These are phyloP conservation scores for Caenorhabditis sp. DNA, from an alignment of 2,888 invertebrate genomes.

Conservation along the genomic window DNA sequence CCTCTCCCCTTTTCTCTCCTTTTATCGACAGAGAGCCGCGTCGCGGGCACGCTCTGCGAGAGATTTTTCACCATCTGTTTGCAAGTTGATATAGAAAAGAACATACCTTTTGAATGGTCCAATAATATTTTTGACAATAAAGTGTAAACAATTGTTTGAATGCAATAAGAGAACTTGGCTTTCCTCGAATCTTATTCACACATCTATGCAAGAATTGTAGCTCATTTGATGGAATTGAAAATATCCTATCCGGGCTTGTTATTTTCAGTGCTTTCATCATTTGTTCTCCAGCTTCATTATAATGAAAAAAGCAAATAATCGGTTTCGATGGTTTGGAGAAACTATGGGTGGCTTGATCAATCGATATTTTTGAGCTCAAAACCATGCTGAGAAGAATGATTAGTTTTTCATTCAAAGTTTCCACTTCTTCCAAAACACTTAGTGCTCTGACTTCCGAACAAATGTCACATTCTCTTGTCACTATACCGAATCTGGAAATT, in stretches of 20 bases:
- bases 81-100: too few species aligned
- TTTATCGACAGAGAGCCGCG: too few species aligned
- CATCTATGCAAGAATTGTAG: neutral
- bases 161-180: neutral
- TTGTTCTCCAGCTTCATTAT: conserved; percentile 5
- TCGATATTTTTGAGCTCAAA: neutral
- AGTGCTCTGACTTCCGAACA: conserved; percentile 8
- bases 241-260: neutral
- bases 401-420: conserved; percentile 15
- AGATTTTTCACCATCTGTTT: too few species aligned
- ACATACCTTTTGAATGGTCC: too few species aligned
- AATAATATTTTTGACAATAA: conserved; percentile 11
- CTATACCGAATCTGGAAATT: too few species aligned
- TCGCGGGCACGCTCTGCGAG: too few species aligned
- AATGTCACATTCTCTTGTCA: neutral
- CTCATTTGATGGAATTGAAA: neutral
- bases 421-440: conserved; percentile 12
- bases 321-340: neutral
- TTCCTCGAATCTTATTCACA: neutral
- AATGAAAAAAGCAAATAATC: conserved; percentile 15
- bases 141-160: conserved; percentile 8
- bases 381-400: conserved; percentile 13
- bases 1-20: too few species aligned
- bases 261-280: neutral
- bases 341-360: conserved; percentile 1